Conservation (phyloP, 2,113 vertebrate genomes). For the Heptranchias perlo region DNA sequence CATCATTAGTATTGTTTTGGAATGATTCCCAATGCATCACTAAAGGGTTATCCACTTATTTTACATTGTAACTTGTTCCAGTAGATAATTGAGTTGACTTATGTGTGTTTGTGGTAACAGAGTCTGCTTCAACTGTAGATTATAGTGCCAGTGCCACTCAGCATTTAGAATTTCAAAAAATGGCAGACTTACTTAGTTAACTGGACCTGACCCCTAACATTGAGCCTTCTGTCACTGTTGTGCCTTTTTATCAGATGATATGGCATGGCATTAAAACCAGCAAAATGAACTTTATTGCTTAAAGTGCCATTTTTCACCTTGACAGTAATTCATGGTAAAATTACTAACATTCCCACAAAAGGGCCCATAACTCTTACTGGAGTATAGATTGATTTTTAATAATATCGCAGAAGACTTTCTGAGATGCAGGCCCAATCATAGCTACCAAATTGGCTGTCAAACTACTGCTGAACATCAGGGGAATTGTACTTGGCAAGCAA, state of each 20-base stretch:
- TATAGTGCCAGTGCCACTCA: neutral
- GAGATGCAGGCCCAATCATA: constrained; percentile 17
- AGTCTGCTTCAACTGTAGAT: neutral
- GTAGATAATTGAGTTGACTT: neutral
- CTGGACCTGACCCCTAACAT: neutral
- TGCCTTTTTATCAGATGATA: neutral
- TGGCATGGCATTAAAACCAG: neutral
- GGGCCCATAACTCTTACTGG: neutral
- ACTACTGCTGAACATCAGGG: constrained; percentile 18
- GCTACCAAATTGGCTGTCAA: constrained; percentile 22
- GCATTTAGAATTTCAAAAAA: neutral
- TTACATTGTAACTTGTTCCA: neutral
- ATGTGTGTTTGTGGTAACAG: neutral
- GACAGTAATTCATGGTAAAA: constrained; percentile 26
- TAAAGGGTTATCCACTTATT: too few species aligned
- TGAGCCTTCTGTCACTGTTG: neutral
- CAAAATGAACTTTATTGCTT: constrained; percentile 12
- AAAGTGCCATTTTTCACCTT: neutral
- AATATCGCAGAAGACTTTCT: neutral
- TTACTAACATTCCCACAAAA: constrained; percentile 21
- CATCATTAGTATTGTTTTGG: neutral
- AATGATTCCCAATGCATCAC: neutral
- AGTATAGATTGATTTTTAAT: constrained; percentile 10
- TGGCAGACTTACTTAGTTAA: neutral
- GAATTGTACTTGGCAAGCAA: constrained; percentile 18